Evolutionary conservation across 2,797 vertebrate species (phyloP).

Genomic region (Danionella dracula): DNA sequence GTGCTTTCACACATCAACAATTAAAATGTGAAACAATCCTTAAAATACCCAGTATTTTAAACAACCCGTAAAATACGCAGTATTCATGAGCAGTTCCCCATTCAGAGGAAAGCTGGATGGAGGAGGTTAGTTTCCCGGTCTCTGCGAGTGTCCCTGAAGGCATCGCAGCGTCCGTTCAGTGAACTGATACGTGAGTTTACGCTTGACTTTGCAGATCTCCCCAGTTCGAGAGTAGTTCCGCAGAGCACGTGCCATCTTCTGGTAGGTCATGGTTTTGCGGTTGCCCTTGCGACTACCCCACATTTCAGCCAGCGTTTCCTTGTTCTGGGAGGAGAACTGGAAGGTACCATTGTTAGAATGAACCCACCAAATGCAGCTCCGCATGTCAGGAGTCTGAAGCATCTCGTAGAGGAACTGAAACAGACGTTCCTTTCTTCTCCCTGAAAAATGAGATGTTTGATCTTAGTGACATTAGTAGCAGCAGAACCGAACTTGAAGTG

Average conservation of each 20-base stretch:
- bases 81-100: conserved; percentile 58
- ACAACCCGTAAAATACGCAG: conserved; percentile 71
- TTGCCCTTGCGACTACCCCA: conserved; percentile 77
- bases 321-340: conserved; percentile 81
- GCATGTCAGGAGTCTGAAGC: conserved; percentile 77
- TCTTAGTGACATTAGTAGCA: neutral
- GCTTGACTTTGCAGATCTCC: conserved; percentile 77
- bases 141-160: conserved; percentile 53
- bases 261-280: conserved; percentile 80
- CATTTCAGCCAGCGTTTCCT: conserved; percentile 72
- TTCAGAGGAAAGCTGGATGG: neutral
- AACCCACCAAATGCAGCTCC: conserved; percentile 79
- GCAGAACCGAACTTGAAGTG: too few relatives aligned
- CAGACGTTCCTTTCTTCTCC: conserved; percentile 75
- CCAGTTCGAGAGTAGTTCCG: conserved; percentile 75
- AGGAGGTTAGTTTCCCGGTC: conserved; percentile 11
- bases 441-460: conserved; percentile 41
- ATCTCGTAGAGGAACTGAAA: conserved; percentile 81
- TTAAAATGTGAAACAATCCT: conserved; percentile 1
- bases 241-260: conserved; percentile 77
- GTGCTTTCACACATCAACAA: neutral
- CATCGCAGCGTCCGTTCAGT: conserved; percentile 66
- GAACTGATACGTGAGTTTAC: conserved; percentile 76
- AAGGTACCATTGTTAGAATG: conserved; percentile 70
- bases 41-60: too few relatives aligned